Percentiles rank a stretch among this genome's conserved stretches.
Conservation (phyloP, 2,113 vertebrate species). For the Eptatretus burgeri region DNA sequence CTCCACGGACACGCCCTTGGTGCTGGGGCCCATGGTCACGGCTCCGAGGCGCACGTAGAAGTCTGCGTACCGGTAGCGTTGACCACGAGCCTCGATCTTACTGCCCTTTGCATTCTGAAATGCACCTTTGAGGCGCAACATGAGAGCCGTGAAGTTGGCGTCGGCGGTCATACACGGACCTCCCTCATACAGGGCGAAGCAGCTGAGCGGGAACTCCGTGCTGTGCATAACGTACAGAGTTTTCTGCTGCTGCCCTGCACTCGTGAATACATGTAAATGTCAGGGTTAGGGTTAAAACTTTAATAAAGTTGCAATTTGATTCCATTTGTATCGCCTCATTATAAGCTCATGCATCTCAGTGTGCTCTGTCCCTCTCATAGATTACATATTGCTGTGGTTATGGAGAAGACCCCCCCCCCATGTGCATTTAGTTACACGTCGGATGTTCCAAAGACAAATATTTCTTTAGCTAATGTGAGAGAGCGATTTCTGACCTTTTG, state of each 20-base stretch:
- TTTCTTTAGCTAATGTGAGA: too few relatives aligned
- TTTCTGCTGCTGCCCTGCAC: constrained; percentile 53
- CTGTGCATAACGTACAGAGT: constrained; percentile 93
- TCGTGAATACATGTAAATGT: too few relatives aligned
- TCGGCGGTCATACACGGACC: constrained; percentile 67
- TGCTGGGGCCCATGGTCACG: constrained; percentile 67
- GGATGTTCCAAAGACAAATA: too few relatives aligned
- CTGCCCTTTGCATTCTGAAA: constrained; percentile 91
- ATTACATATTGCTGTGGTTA: too few relatives aligned
- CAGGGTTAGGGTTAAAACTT: too few relatives aligned
- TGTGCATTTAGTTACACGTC: too few relatives aligned
- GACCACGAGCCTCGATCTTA: constrained; percentile 68
- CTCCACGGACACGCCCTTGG: constrained; percentile 75
- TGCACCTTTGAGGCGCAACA: constrained; percentile 86
- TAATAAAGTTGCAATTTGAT: too few relatives aligned
- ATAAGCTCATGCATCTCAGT: too few relatives aligned
- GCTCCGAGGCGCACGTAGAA: constrained; percentile 81
- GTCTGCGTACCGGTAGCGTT: constrained; percentile 72
- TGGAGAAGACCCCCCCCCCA: too few relatives aligned
- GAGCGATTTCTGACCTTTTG: too few relatives aligned
- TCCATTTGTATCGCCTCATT: too few relatives aligned
- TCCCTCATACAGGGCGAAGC: constrained; percentile 60
- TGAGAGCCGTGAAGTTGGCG: constrained; percentile 68
- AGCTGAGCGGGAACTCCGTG: constrained; percentile 70
- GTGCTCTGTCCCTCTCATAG: too few relatives aligned